Conservation (phyloP, 2,888 invertebrate species). For the Tanypteryx hageni region DNA sequence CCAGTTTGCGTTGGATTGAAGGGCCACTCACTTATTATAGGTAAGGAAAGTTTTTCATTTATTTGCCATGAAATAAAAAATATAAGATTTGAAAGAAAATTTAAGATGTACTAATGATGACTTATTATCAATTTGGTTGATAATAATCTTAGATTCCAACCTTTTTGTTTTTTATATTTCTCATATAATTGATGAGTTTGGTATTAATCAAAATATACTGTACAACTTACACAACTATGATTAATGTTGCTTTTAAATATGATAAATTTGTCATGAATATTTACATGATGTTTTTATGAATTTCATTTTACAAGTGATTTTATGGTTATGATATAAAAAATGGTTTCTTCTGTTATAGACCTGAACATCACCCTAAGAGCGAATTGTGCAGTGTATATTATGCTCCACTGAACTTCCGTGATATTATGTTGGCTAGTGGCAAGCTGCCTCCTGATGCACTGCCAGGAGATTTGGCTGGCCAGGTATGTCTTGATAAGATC, state of each 20-base stretch:
- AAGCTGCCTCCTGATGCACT: conserved; percentile 98
- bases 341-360: conserved; percentile 71
- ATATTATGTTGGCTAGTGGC: conserved; percentile 98
- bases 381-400: conserved; percentile 93
- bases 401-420: conserved; percentile 94
- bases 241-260: too few relatives aligned
- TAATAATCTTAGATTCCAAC: too few relatives aligned
- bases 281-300: too few relatives aligned
- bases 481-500: conserved; percentile 72
- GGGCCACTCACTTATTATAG: conserved; percentile 84
- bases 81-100: too few relatives aligned
- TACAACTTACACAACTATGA: too few relatives aligned
- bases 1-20: conserved; percentile 95
- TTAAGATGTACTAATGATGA: too few relatives aligned
- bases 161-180: too few relatives aligned
- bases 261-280: too few relatives aligned
- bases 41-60: conserved; percentile 71
- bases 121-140: too few relatives aligned
- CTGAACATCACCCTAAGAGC: conserved; percentile 75
- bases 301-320: not conserved
- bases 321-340: not conserved
- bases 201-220: too few relatives aligned
- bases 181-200: too few relatives aligned
- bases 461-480: conserved; percentile 90
- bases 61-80: too few relatives aligned